Percentiles rank a stretch among this genome's conserved stretches.
These are phyloP conservation scores for Neomorphus geoffroyi DNA, from an alignment of 2,797 vertebrate species.

Conservation along the genomic window DNA sequence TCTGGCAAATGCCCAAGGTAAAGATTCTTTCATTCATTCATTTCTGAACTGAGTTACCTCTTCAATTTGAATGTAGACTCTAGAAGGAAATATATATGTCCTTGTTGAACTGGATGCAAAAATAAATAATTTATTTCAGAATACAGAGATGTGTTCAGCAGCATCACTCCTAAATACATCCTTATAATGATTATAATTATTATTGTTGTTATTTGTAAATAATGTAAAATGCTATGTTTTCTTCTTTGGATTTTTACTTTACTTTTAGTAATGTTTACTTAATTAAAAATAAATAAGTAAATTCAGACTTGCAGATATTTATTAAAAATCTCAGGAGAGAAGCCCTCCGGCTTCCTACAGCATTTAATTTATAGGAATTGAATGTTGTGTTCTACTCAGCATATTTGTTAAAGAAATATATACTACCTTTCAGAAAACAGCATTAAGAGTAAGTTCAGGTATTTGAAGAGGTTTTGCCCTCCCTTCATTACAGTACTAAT, in stretches of 20 bases:
- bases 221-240: neutral
- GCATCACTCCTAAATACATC: neutral
- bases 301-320: neutral
- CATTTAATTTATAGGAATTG: neutral
- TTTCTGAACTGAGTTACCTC: neutral
- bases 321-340: conserved; percentile 5
- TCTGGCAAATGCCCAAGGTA: neutral
- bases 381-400: neutral
- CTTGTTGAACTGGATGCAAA: neutral
- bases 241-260: neutral
- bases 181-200: no score
- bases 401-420: conserved; percentile 18
- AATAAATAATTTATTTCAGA: neutral
- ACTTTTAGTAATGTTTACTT: neutral
- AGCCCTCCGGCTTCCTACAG: neutral
- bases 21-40: neutral
- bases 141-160: neutral
- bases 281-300: conserved; percentile 31
- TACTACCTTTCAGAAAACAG: neutral
- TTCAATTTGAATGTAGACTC: neutral
- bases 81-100: neutral
- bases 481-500: neutral
- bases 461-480: neutral
- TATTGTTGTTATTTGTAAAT: no score
- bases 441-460: neutral